Base-by-base conservation (phyloP, 1,140 invertebrate genomes). In the Pectinophora gossypiella region DNA sequence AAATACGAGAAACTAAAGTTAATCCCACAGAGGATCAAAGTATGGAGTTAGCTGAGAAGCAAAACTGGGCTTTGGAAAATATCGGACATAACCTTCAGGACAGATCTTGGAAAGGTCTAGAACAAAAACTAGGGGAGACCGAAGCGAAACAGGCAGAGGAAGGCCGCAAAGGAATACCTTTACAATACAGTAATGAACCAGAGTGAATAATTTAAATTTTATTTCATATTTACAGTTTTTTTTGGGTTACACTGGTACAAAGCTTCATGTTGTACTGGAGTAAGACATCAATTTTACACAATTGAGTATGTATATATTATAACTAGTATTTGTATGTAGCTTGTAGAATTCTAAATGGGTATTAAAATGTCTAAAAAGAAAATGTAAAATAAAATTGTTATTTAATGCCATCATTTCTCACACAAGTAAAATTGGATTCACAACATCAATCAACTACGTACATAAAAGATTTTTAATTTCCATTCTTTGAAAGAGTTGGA, bases 71-170 rank as follows among this genome's bases (percentile, higher is more conserved):
- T 63, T 79, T 90, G 54, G 90, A 74, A 75, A 89, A 81, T 89
- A 90, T 89, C 63, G 93, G 72, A 21, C 82, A 76, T 55, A 90
- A 71, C 58, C 87, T 94, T 7, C 80, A 90, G 51, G 88, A 91
- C 36, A 89, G 93, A 73, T 90, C 90, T 3, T 95, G 94, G 94
- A 90, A 90, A 61, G 94, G 94, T 2, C 80, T 95, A 27, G 92
- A 95, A 67, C 93, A 93, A 64, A 91, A 91, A 56, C 71, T 95
- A 50, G 93, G 93, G 0, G 78, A 92, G 67, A 92, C 90, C 32
- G 88, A 91, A 57, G 90, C 92, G 5, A 89, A 90, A 59, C 69
- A 88, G 60, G 89, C 90, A 2, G 86, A 89, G 53, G 83, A 90
- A 63, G 94, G 94, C 2, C 86, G 93, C 2, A 89, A 73, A 56